These are phyloP conservation scores for Tachycineta bicolor DNA, from an alignment of 2,113 vertebrate genomes.

Conservation along the genomic window DNA sequence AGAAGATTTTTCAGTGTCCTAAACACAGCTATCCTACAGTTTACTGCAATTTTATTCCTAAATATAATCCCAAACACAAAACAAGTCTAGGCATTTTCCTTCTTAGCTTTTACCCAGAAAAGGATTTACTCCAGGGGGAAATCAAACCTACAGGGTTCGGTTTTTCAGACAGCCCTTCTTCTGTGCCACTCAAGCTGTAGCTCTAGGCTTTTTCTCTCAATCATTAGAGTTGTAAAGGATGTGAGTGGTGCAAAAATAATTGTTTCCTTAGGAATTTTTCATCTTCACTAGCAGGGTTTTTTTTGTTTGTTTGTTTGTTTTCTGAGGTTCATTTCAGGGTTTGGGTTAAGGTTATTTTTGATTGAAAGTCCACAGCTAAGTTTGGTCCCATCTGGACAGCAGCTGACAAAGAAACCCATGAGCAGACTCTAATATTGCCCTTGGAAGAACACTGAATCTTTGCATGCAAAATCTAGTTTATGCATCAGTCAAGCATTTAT, in stretches of 20 bases:
- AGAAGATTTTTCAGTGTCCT: not conserved
- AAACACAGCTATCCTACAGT: not conserved
- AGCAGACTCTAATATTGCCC: not conserved
- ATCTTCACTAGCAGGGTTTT: not conserved
- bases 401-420: not conserved
- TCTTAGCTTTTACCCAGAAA: not conserved
- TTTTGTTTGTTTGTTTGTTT: no score
- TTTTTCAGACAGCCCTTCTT: not conserved
- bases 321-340: not conserved
- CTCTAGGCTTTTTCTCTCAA: not conserved
- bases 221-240: slow-evolving; percentile 14
- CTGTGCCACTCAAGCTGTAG: not conserved
- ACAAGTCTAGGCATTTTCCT: not conserved
- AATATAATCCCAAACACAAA: not conserved
- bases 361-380: not conserved
- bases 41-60: not conserved
- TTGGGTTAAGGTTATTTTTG: slow-evolving; percentile 3
- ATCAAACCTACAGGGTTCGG: not conserved
- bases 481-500: not conserved
- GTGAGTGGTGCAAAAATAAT: slow-evolving; percentile 30
- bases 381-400: not conserved
- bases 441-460: not conserved
- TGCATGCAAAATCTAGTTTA: not conserved
- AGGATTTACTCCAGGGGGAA: not conserved
- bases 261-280: slow-evolving; percentile 35